Evolutionary conservation across 2,113 vertebrate species (phyloP).

Genomic region (Orthonyx spaldingii): DNA sequence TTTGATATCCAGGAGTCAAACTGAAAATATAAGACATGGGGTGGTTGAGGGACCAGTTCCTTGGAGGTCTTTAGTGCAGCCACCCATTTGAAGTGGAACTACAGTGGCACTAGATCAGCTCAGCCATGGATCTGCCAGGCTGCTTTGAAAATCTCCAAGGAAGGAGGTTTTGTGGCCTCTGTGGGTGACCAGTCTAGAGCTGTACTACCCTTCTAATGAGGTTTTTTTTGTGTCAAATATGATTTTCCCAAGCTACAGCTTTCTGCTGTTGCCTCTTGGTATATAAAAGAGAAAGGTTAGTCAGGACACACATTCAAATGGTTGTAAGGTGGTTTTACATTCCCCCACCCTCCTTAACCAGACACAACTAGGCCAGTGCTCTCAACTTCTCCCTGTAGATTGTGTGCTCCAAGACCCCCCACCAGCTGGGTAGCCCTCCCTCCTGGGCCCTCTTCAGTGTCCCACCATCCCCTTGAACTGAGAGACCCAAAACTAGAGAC

Average conservation of each 20-base stretch:
- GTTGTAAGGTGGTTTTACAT: not conserved
- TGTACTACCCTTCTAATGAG: not conserved
- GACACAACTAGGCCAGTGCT: not conserved
- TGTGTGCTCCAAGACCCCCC: not conserved
- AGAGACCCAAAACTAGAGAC: not conserved
- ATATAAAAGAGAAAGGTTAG: not conserved
- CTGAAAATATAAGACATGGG: not conserved
- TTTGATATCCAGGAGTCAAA: not conserved
- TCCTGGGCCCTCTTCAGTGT: not conserved
- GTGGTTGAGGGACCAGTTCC: not conserved
- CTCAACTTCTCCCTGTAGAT: not conserved
- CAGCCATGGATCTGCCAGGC: not conserved
- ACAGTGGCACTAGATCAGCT: not conserved
- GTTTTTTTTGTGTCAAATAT: not conserved
- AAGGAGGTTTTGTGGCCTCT: not conserved
- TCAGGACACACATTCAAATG: not conserved
- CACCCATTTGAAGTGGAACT: not conserved
- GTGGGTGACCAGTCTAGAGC: not conserved
- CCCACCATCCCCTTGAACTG: not conserved
- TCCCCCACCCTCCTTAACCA: not conserved
- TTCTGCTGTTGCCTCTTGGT: not conserved
- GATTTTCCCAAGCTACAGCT: not conserved
- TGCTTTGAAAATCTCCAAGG: not conserved
- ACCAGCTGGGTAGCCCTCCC: not conserved
- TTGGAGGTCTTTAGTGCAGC: not conserved